These are phyloP conservation scores for Prinia subflava DNA, from an alignment of 2,113 vertebrate genomes.

Conservation along the genomic window DNA sequence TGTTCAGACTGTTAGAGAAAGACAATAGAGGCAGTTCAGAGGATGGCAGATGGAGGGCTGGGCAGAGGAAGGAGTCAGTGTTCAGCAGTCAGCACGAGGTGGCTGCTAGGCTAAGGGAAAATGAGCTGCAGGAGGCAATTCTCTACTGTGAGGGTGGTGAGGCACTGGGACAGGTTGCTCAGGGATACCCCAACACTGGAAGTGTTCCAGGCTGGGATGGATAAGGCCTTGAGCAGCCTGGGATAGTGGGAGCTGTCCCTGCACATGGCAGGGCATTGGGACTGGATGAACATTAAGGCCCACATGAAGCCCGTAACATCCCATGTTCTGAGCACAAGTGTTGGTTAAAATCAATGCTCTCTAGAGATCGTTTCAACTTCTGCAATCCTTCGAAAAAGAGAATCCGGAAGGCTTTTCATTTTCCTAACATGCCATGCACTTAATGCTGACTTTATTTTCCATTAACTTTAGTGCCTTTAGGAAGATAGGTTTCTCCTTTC, in stretches of 20 bases:
- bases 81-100: background rate
- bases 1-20: background rate
- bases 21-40: background rate
- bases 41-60: background rate
- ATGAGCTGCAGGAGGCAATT: background rate
- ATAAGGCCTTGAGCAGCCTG: background rate
- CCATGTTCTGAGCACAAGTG: background rate
- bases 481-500: background rate
- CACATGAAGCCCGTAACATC: accelerated
- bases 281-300: no score
- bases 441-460: background rate
- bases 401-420: background rate
- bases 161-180: background rate
- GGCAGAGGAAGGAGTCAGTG: background rate
- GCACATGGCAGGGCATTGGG: background rate
- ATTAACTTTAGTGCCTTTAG: background rate
- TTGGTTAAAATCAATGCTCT: background rate
- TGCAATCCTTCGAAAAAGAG: background rate
- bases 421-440: background rate
- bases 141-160: background rate
- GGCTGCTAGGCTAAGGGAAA: background rate
- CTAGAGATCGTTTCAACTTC: background rate
- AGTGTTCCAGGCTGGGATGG: no score
- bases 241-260: background rate
- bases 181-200: background rate